Base-by-base conservation (phyloP, 2,797 vertebrate species). In the Cuculus canorus region DNA sequence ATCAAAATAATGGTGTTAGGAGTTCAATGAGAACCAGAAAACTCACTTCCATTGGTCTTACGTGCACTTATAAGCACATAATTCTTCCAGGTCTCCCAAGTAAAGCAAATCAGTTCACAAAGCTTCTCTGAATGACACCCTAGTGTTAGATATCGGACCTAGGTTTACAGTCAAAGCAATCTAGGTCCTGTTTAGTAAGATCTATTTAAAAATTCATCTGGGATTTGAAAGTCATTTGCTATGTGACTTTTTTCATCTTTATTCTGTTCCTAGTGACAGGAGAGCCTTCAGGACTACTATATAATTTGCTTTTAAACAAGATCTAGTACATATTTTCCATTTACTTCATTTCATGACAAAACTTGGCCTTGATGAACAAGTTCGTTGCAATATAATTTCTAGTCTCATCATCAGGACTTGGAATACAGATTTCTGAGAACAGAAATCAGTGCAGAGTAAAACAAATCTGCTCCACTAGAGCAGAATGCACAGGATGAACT, bases 271-370 rank as follows among this genome's bases (percentile, higher is more conserved):
- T 30, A 82, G 56, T 6, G 41, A 21, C 53, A 73, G 16, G 7
- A 56, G 24, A 89, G 52, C 23, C 12, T 50, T 66, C 53, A 70
- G 15, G 1, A 66, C 13, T 61, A 33, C 23, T 64, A 50, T 27
- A 75, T 14, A 30, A 52, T 39, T 92, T 90, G 17, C 10, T 77
- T 89, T 87, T 80, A 61, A 93, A 57, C 11, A 84, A 87, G 17
- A 45, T 61, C 52, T 53, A 50, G 7, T 59, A 80, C 12, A 6
- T 37, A 35, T 66, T 86, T 79, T 35, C 56, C 5, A 75, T 84
- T 76, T 47, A n/a, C 11, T 69, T 68, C 5, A 48, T 77, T 77
- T 60, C 14, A 11, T 10, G 17, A 68, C 16, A 83, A 80, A 86
- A 65, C 23, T 56, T 64, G 32, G 59, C 23, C 32, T 79, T 87